Evolutionary conservation across 2,113 vertebrate species (phyloP), one percentile per base, ranked within the genome.

Genomic region (Scartelaos histophorus): DNA sequence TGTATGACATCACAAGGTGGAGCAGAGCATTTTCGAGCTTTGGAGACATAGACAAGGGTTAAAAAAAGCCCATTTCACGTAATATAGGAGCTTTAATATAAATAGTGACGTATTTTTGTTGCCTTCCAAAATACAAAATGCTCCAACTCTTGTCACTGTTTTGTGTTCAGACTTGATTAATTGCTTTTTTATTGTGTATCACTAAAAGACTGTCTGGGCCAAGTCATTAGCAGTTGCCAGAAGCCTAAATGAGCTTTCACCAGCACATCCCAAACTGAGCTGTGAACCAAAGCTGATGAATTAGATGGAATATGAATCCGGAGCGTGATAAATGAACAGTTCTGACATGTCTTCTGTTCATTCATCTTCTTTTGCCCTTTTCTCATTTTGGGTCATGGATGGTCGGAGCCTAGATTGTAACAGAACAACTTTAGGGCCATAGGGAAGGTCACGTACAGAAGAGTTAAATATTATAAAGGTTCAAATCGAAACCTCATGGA

Each of bases 361-460:
- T 15, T 25, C 56, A 58, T 58, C 22, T 58, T 58, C 56, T 25
- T 57, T 58, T 58, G 56, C 22, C 56, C 56, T 58, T n/a, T 56
- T 56, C 21, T 22, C 54, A 56, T 56, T 25, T 11, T 13, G 22
- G 56, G 21, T 25, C 56, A 25, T 1, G 56, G 12, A 2, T 24
- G 54, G 22, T 4, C 25, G 22, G 22, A 58, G 22, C 13, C 3
- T 58, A n/a, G 21, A 58, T 25, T n/a, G 25, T 12, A 13, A 12
- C 19, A 24, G 22, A 13, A 57, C 2, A 25, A 15, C 12, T 10
- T 57, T 43, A 43, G 7, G 38, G 5, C 38, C 7, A 38, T 6
- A 38, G 38, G 6, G 5, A 38, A 38, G 38, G 38, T 38, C 38
- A 43, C 38, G 7, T 43, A 1, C 10, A 43, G 9, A 43, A 43